These are phyloP conservation scores for Helicolenus hilgendorfi DNA, from an alignment of 2,797 vertebrate genomes.

Conservation along the genomic window DNA sequence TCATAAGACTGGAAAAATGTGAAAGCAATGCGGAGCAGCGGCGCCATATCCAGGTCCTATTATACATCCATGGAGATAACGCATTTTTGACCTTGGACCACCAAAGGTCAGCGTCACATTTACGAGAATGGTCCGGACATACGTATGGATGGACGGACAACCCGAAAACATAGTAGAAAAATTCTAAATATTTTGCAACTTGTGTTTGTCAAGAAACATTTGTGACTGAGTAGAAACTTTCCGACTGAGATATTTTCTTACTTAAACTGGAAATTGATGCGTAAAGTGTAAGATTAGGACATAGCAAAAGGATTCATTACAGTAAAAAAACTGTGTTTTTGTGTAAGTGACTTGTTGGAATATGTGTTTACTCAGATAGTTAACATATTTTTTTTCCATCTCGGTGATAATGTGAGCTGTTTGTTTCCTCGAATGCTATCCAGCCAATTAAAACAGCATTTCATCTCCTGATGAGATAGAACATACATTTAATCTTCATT, in stretches of 20 bases:
- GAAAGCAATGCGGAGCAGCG: no score
- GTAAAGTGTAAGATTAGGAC: neutral
- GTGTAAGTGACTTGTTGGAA: neutral
- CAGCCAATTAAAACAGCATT: neutral
- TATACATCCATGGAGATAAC: no score
- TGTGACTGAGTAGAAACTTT: neutral
- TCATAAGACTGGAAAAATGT: no score
- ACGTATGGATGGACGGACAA: neutral
- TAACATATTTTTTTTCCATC: neutral
- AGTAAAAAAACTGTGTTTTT: neutral
- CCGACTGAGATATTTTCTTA: neutral
- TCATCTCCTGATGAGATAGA: neutral
- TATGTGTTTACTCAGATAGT: neutral
- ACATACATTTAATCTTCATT: conserved; percentile 12
- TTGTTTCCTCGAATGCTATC: neutral
- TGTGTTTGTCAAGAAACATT: neutral
- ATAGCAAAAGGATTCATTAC: neutral
- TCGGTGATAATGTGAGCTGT: neutral
- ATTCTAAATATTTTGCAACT: neutral
- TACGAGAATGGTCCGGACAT: neutral
- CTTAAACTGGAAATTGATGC: neutral
- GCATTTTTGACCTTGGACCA: no score
- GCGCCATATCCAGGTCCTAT: no score
- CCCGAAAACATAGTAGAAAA: no score
- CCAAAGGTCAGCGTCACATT: no score